A percentile compares a stretch with the other conserved stretches of the same genome.
These are phyloP conservation scores for Mus pahari DNA, from an alignment of 2,113 vertebrate genomes.

Conservation along the genomic window DNA sequence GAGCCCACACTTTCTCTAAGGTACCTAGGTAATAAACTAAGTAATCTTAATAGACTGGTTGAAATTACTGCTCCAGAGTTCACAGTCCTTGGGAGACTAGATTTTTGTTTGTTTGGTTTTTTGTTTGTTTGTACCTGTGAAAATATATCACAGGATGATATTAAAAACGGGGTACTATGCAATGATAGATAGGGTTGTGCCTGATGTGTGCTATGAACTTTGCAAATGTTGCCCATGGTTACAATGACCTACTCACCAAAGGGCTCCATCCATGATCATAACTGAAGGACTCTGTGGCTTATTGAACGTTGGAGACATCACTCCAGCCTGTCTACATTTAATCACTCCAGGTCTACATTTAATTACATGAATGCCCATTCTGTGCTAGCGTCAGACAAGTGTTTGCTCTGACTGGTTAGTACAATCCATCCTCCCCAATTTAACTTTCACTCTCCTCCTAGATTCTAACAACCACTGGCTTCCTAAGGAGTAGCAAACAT, in stretches of 20 bases:
- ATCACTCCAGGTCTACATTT: not conserved
- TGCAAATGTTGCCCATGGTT: not conserved
- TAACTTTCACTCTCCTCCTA: not conserved
- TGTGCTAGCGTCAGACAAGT: not conserved
- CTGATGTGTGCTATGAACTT: not conserved
- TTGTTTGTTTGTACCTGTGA: not conserved
- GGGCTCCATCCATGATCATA: not conserved
- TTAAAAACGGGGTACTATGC: not conserved
- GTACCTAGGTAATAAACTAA: constrained; percentile 8
- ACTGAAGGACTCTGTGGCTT: not conserved
- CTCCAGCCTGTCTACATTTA: not conserved
- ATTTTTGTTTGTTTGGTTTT: too few species aligned
- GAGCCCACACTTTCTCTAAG: not conserved
- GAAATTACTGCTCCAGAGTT: constrained; percentile 34
- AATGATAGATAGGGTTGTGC: not conserved
- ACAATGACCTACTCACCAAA: not conserved
- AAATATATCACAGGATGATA: not conserved
- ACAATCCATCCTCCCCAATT: not conserved
- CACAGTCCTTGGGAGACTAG: not conserved
- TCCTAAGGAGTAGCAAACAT: not conserved
- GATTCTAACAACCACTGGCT: not conserved
- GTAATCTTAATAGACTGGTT: not conserved
- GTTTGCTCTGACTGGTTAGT: not conserved
- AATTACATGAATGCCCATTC: not conserved
- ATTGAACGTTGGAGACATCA: not conserved